Conservation (phyloP, 2,888 invertebrate genomes). For the Drosophila hamatofila region DNA sequence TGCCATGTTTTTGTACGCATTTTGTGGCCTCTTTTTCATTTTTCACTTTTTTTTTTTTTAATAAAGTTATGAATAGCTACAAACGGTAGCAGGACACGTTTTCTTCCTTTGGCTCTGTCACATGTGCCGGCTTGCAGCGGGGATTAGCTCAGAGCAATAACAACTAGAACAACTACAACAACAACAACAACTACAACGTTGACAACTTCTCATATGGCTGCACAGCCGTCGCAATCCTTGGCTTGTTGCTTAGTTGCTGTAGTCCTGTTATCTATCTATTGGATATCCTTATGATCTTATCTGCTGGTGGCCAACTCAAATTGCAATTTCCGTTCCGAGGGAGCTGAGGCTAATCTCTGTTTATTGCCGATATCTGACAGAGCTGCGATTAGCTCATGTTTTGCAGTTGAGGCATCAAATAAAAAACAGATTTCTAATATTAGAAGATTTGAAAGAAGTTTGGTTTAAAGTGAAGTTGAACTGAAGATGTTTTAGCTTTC, state of each 20-base stretch:
- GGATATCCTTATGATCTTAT: conserved; percentile 61
- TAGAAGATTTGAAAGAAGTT: neutral
- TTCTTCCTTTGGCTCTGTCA: conserved; percentile 18
- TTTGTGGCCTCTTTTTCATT: conserved; percentile 63
- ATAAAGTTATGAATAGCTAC: conserved; percentile 70
- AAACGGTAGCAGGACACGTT: conserved; percentile 43
- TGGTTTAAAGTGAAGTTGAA: neutral
- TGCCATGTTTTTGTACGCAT: conserved; percentile 59
- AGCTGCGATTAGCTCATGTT: conserved; percentile 18
- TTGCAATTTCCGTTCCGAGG: conserved; percentile 53
- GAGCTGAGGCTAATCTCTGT: conserved; percentile 35
- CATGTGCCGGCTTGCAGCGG: conserved; percentile 32
- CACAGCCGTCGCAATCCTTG: conserved; percentile 31
- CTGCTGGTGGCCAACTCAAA: conserved; percentile 61
- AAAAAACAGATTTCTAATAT: neutral
- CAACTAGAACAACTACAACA: conserved; percentile 38
- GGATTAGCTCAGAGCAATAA: conserved; percentile 59
- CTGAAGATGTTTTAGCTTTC: neutral
- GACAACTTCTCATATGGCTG: conserved; percentile 55
- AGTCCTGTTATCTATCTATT: conserved; percentile 55
- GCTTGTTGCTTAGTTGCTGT: conserved; percentile 14
- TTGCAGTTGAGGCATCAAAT: conserved; percentile 11
- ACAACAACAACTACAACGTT: conserved; percentile 17
- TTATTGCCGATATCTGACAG: conserved; percentile 4
- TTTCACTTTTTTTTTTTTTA: conserved; percentile 44